phyloP scores from a whole-genome alignment of 2,113 vertebrate genomes.

The Azemiops feae region DNA sequence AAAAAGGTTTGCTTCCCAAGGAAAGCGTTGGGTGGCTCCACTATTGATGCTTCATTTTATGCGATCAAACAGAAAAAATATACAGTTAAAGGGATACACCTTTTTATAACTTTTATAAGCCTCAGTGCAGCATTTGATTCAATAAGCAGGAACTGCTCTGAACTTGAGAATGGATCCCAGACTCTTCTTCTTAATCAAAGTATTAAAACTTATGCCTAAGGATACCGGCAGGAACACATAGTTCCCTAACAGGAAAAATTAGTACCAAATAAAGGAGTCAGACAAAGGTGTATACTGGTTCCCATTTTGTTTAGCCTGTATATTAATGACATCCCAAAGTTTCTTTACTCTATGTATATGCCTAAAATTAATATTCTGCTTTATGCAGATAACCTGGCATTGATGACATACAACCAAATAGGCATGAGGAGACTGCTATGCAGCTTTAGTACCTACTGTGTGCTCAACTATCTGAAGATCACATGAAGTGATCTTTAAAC shows the following conservation, averaged over 20 bases:
- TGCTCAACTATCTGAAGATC: neutral
- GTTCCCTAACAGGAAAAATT: neutral
- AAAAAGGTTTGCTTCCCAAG: no score
- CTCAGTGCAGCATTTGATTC: no score
- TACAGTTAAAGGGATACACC: no score
- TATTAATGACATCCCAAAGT: neutral
- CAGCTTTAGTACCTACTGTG: neutral
- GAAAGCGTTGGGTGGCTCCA: no score
- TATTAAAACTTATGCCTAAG: neutral
- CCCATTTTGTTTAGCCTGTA: neutral
- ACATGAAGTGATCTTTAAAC: neutral
- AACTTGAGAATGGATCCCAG: no score
- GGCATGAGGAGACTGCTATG: neutral
- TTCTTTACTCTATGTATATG: neutral
- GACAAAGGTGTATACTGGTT: neutral
- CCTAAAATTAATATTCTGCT: neutral
- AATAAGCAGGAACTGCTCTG: no score
- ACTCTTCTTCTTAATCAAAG: no score
- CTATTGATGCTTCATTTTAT: no score
- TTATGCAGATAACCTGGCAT: neutral
- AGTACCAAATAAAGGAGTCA: neutral
- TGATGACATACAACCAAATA: neutral
- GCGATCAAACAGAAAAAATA: no score
- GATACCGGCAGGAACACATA: neutral
- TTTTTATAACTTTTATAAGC: no score